Percentiles rank a stretch among this genome's conserved stretches.
These are phyloP conservation scores for Pycnonotus jocosus DNA, from an alignment of 2,113 vertebrate species.

Conservation along the genomic window DNA sequence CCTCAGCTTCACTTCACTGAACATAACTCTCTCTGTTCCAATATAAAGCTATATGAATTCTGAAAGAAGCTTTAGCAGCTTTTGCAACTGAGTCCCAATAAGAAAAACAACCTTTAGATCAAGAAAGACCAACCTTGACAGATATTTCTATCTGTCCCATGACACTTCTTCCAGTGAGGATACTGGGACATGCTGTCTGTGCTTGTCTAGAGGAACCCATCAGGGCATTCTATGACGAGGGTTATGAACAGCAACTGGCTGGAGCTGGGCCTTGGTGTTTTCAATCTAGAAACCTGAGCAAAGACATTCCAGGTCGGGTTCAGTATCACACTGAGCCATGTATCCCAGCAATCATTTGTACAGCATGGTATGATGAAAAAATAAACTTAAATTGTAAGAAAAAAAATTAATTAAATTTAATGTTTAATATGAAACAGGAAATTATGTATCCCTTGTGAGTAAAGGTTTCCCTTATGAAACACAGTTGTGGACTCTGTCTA, in stretches of 20 bases:
- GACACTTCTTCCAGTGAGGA: neutral
- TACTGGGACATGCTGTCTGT: accelerated
- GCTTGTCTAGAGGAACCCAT: accelerated
- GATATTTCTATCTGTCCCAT: neutral
- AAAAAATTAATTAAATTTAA: neutral
- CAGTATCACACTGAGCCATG: neutral
- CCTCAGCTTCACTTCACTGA: neutral
- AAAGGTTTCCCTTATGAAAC: neutral
- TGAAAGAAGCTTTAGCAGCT: neutral
- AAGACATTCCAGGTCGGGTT: neutral
- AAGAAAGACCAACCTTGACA: neutral
- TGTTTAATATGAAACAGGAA: neutral
- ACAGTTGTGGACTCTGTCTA: neutral
- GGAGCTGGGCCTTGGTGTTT: neutral
- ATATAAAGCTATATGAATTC: neutral
- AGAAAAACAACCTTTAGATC: neutral
- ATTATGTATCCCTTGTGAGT: neutral
- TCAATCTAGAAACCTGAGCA: neutral
- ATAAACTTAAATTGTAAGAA: neutral
- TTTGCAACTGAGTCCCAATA: neutral
- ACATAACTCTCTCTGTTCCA: neutral
- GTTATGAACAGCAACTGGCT: neutral
- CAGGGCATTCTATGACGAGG: neutral
- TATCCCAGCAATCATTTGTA: neutral
- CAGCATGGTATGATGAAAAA: neutral